Percentiles rank a stretch among this genome's conserved stretches.
Evolutionary conservation across 1,140 invertebrate genomes (phyloP).

Genomic region (Pentalonia nigronervosa): DNA sequence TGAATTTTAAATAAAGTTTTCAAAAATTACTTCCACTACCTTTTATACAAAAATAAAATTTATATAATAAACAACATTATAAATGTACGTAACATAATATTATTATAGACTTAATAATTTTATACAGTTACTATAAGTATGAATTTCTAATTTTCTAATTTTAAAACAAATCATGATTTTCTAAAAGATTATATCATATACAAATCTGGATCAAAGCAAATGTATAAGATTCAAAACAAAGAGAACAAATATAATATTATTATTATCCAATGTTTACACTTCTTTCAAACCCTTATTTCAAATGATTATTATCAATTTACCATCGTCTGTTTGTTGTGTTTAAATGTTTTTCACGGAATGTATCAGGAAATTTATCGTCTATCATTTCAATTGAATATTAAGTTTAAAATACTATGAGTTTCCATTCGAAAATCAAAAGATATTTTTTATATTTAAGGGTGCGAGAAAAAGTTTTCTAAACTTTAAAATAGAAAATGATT

Average conservation of each 20-base stretch:
- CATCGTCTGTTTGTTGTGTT: background rate
- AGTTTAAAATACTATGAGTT: background rate
- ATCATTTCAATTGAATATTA: background rate
- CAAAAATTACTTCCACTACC: background rate
- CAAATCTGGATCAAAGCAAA: background rate
- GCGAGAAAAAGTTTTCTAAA: background rate
- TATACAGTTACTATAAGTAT: background rate
- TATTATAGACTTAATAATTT: background rate
- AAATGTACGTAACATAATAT: background rate
- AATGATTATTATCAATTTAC: too few species aligned
- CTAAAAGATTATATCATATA: background rate
- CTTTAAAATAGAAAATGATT: conserved; percentile 11
- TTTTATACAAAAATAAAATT: background rate
- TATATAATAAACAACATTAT: background rate
- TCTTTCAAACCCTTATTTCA: background rate
- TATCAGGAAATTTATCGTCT: background rate
- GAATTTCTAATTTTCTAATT: background rate
- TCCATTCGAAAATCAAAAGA: background rate
- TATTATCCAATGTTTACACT: background rate
- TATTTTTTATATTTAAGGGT: conserved; percentile 19
- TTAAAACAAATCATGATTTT: background rate
- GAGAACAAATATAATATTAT: background rate
- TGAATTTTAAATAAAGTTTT: background rate
- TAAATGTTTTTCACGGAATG: background rate
- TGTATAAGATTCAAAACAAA: background rate